These are phyloP conservation scores for Cephus rjabovi DNA, from an alignment of 2,888 invertebrate species.

Conservation along the genomic window DNA sequence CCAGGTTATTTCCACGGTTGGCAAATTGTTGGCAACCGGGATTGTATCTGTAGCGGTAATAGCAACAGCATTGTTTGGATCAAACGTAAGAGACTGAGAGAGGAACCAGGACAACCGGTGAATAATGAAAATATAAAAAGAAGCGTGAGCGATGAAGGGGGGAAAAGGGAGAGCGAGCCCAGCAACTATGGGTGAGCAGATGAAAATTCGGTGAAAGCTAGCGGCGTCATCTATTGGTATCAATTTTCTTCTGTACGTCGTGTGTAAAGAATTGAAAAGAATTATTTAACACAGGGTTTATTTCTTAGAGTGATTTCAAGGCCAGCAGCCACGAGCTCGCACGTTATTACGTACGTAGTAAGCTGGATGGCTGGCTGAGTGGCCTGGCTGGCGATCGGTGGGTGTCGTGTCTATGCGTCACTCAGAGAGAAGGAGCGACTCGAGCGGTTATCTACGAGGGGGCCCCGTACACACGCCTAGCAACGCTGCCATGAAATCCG, in stretches of 20 bases:
- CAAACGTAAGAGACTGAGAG: not conserved
- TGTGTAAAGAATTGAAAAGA: not conserved
- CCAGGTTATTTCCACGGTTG: not conserved
- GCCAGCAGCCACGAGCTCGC: slow-evolving; percentile 49
- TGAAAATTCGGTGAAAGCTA: not conserved
- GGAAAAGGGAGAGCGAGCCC: not conserved
- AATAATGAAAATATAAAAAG: not conserved
- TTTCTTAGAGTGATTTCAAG: slow-evolving; percentile 35
- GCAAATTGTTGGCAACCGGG: not conserved
- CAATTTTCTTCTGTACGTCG: not conserved
- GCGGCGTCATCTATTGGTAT: not conserved
- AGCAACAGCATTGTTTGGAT: not conserved
- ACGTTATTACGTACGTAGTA: slow-evolving; percentile 52
- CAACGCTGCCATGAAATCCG: slow-evolving; percentile 42
- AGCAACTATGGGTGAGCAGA: not conserved
- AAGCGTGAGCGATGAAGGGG: not conserved
- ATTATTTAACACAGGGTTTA: not conserved
- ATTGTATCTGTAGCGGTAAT: not conserved
- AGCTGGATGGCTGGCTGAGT: slow-evolving; percentile 25
- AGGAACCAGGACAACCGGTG: not conserved
- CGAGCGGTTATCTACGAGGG: slow-evolving; percentile 34
- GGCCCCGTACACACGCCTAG: slow-evolving; percentile 52
- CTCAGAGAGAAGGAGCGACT: slow-evolving; percentile 34
- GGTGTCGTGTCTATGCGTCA: slow-evolving; percentile 46
- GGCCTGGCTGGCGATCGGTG: slow-evolving; percentile 40